These are phyloP conservation scores for Drosophila lacteicornis DNA, from an alignment of 1,140 invertebrate genomes.

Conservation along the genomic window DNA sequence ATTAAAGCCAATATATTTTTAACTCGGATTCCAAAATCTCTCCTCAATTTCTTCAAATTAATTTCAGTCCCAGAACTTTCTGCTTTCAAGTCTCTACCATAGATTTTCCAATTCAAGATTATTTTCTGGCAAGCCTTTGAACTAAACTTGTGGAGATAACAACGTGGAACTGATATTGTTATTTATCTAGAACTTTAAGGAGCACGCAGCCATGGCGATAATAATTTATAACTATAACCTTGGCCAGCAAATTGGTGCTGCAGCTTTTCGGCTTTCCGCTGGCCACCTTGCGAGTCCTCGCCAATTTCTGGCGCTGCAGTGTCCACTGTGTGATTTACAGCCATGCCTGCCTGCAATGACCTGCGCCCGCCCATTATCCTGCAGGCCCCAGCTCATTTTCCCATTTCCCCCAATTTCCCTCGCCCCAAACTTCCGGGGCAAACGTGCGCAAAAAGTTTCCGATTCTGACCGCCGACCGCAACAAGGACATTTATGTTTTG, in stretches of 20 bases:
- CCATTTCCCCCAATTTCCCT: not conserved
- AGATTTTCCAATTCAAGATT: not conserved
- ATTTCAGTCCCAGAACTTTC: not conserved
- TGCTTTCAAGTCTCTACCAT: not conserved
- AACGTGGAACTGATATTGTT: constrained; percentile 12
- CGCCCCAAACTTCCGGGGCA: constrained; percentile 33
- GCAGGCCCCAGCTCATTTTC: not conserved
- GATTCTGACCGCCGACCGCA: constrained; percentile 64
- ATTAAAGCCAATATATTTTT: not conserved
- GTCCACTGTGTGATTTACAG: constrained; percentile 65
- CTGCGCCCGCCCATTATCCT: constrained; percentile 38
- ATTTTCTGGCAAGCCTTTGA: not conserved
- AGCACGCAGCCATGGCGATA: constrained; percentile 31
- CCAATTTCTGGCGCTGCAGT: constrained; percentile 55
- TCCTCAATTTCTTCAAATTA: not conserved
- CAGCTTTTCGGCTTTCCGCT: constrained; percentile 32
- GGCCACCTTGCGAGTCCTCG: constrained; percentile 42
- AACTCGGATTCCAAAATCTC: not conserved
- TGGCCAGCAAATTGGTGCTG: constrained; percentile 52
- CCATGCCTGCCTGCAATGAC: constrained; percentile 64
- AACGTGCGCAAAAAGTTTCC: constrained; percentile 67
- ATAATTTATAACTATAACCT: constrained; percentile 78
- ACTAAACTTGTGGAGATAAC: not conserved
- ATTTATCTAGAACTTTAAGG: constrained; percentile 23
- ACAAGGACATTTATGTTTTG: constrained; percentile 80